Evolutionary conservation across 2,888 invertebrate genomes (phyloP).

Genomic region (Holacanthella duospinosa): DNA sequence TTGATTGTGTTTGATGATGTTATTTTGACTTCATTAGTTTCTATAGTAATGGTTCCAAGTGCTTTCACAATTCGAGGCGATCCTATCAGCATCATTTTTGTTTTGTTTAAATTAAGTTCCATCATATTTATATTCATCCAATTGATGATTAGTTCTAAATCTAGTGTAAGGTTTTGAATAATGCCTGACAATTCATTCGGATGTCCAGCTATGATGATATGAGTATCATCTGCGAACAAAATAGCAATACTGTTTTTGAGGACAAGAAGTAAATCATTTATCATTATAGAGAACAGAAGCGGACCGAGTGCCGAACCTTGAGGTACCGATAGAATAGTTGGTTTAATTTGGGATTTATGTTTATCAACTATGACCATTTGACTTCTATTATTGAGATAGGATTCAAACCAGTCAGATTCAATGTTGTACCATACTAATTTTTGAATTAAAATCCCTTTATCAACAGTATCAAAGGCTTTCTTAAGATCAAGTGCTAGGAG

Average conservation of each 20-base stretch:
- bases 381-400: not conserved
- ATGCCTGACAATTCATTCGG: not conserved
- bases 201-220: not conserved
- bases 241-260: not conserved
- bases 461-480: not conserved
- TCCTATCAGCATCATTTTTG: not conserved
- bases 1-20: too few species aligned
- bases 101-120: not conserved
- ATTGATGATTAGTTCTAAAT: not conserved
- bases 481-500: not conserved
- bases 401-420: not conserved
- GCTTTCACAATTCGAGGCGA: not conserved
- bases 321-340: not conserved
- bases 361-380: not conserved
- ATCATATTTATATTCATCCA: not conserved
- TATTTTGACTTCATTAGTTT: too few species aligned
- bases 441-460: not conserved
- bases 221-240: not conserved
- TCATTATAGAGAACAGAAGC: not conserved
- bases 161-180: not conserved
- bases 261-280: not conserved
- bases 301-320: not conserved
- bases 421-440: not conserved
- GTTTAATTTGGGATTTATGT: not conserved
- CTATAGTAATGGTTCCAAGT: too few species aligned